Evolutionary conservation across 1,140 invertebrate species (phyloP).

Genomic region (Trissolcus basalis): DNA sequence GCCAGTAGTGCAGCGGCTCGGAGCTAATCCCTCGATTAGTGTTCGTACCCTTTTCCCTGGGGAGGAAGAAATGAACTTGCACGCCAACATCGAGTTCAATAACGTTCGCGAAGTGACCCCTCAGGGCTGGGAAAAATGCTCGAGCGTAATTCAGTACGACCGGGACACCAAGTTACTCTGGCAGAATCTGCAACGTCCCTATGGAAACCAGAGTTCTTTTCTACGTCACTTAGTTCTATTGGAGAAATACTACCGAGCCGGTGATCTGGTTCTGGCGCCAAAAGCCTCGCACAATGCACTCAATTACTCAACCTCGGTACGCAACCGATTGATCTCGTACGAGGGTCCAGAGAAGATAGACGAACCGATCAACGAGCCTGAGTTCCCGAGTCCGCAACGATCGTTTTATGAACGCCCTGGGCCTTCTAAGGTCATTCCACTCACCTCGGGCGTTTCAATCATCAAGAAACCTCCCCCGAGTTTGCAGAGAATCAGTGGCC

Average conservation of each 20-base stretch:
- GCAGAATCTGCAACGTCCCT: conserved; percentile 87
- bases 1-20: conserved; percentile 77
- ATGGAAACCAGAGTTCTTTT: conserved; percentile 90
- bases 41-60: conserved; percentile 87
- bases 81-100: conserved; percentile 83
- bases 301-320: conserved; percentile 86
- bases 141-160: conserved; percentile 86
- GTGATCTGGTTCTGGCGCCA: conserved; percentile 83
- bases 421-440: conserved; percentile 55
- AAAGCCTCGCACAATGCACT: conserved; percentile 84
- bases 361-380: conserved; percentile 69
- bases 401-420: conserved; percentile 59
- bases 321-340: conserved; percentile 85
- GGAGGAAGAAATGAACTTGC: conserved; percentile 86
- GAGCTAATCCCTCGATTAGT: conserved; percentile 86
- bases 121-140: conserved; percentile 88
- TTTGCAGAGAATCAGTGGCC: conserved; percentile 65
- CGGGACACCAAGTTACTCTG: conserved; percentile 86
- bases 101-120: conserved; percentile 82
- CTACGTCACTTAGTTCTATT: conserved; percentile 86
- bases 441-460: conserved; percentile 71
- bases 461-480: conserved; percentile 74
- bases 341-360: conserved; percentile 77
- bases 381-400: conserved; percentile 67
- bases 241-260: conserved; percentile 87